Base-by-base conservation (phyloP, 2,888 invertebrate genomes). In the Muscina levida region DNA sequence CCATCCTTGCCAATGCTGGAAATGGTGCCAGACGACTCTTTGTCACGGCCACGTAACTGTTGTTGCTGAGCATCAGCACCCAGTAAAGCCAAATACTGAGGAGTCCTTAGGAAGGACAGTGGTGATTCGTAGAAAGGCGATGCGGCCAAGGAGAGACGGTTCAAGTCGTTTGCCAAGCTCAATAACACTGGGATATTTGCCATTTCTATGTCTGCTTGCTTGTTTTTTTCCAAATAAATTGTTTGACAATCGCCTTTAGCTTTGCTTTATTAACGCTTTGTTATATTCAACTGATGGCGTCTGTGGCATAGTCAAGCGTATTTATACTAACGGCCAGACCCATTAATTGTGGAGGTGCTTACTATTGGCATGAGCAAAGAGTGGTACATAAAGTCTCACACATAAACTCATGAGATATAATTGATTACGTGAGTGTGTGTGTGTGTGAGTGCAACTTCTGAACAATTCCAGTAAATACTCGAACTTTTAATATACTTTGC, bases 1-100 rank as follows among this genome's bases (percentile, higher is more conserved):
- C 94, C 94, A 84, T 94, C 93, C 0, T 93, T 93, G 85, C 93
- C 93, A 19, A 91, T 83, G 24, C 85, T 85, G 4, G 87, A 83
- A 5, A 85, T 37, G 6, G 84, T 53, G 1, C 84, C 80, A 15
- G 76, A 6, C n/a, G 17, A 4, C 31, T 67, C 11, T 11, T 71
- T 72, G 0, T 72, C 62, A 15, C 72, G 77, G 46, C 46, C 48
- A 26, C 57, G 92, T 0, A 95, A 95, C 42, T 95, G 87, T 48
- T 93, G 87, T 87, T 95, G 95, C 72, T 94, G 92, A 66, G 84
- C 95, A 92, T 19, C 93, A 93, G 10, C 44, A 53, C 66, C 26
- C 8, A 51, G 24, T n/a, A 79, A 37, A 3, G 73, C 76, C 22
- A 83, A 37, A 8, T n/a, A 19, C 65, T 71, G 11, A 10, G 83